These are phyloP conservation scores for Enoplosus armatus DNA, from an alignment of 2,797 vertebrate genomes.

Conservation along the genomic window DNA sequence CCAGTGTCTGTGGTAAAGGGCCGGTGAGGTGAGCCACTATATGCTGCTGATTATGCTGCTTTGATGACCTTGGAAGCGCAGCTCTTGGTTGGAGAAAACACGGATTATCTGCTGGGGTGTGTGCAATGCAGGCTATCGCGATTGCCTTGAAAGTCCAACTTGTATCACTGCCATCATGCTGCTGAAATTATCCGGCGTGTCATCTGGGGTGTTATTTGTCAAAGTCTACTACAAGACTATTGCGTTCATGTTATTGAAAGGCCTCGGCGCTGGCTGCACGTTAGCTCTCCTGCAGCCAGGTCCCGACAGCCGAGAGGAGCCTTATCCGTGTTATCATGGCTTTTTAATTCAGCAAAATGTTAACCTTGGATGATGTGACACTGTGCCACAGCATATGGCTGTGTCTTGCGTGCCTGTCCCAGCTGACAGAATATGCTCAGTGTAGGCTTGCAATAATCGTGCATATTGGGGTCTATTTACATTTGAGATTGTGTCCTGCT, in stretches of 20 bases:
- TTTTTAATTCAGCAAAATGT: conserved; percentile 11
- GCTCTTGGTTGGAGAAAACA: conserved; percentile 81
- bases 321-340: neutral
- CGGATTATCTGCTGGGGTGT: conserved; percentile 77
- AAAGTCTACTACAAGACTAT: conserved; percentile 13
- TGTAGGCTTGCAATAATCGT: neutral
- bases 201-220: conserved; percentile 33
- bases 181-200: conserved; percentile 31
- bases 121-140: conserved; percentile 58
- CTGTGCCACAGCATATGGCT: neutral
- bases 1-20: conserved; percentile 32
- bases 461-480: conserved; percentile 18
- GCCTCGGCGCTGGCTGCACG: conserved; percentile 34
- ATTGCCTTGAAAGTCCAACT: conserved; percentile 48
- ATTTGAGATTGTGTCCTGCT: neutral
- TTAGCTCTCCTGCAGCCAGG: conserved; percentile 41
- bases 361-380: conserved; percentile 25
- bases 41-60: conserved; percentile 68
- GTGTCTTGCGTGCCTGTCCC: conserved; percentile 1
- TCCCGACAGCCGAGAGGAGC: conserved; percentile 8
- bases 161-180: conserved; percentile 32
- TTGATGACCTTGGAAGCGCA: conserved; percentile 87
- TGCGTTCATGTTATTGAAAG: conserved; percentile 39
- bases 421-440: conserved; percentile 1
- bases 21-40: conserved; percentile 48